Base-by-base conservation (phyloP, 1,140 invertebrate genomes). In the Saxidomus purpurata region DNA sequence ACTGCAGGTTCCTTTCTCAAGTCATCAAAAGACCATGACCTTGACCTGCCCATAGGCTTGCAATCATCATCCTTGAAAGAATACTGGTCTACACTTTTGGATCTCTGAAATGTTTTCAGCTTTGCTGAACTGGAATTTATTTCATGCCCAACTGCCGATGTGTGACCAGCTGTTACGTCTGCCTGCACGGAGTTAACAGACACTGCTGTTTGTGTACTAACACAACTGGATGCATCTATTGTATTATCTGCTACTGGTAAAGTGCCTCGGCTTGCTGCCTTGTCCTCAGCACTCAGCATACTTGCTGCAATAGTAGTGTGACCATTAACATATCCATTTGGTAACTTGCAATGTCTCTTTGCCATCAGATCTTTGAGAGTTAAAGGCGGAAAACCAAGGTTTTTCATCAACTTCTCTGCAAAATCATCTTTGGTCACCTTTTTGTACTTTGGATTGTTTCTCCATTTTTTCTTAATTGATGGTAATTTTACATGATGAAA, bases 391-490 rank as follows among this genome's bases (percentile, higher is more conserved):
- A 89, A 82, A 31, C 80, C 79, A 89, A 84, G 87, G 36, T 84
- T 83, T 40, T 89, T 83, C 31, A 74, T 89, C n/a, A 89, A 76
- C 19, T 89, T 82, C 36, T 80, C 76, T 17, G 76, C 86, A 88
- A 88, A 88, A 22, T 87, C 86, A 81, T 81, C 86, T 47, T 88
- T 81, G 3, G 49, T 38, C 15, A 25, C 67, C 38, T 63, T 52
- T 31, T 67, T 71, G 34, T 74, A 82, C 8, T 76, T 76, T 11
- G 67, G 52, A 43, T 82, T 89, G 8, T 83, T 84, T 22, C n/a
- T 40, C 61, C 63, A 81, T 61, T 84, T 89, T 59, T 84, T 69
- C 19, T 28, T 55, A 2, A 80, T 34, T 13, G 79, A 17, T 77
- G 76, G 52, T 34, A 71, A 25, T 76, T 76, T 89, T 43, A 28